Evolutionary conservation across 2,888 invertebrate species (phyloP), one percentile per base, ranked within the genome.

Genomic region (Epiblema foenella): DNA sequence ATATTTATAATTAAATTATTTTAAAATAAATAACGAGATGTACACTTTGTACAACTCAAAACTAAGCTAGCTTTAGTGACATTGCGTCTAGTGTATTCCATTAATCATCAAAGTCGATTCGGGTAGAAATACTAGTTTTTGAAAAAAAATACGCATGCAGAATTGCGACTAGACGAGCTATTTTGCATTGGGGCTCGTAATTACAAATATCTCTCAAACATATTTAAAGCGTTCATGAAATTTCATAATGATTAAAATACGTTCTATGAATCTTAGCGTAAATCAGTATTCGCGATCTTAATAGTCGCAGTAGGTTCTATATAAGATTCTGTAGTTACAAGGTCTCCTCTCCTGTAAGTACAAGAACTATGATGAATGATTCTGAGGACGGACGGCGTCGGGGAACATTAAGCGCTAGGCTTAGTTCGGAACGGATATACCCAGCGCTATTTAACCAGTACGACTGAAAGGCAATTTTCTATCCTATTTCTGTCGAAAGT

Each of bases 391-490:
- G 29, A 54, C 24, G 46, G 59, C 24, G 29, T 59, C 54, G 42
- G 56, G 20, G 39, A 66, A 57, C 65, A 68, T 68, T 57, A 71
- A 54, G 64, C 49, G 52, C 49, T 64, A 57, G 42, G 51, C 64
- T 65, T 66, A 52, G 60, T 64, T 64, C 33, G 15, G 39, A 52
- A 29, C 46, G n/a, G n/a, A 46, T 39, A 39, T 68, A 18, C 51
- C 33, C 15, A 42, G 42, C 58, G 67, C 51, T 70, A 70, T 51
- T 65, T 65, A 52, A n/a, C 58, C 63, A 15, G 49, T 56, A 77
- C 78, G 74, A 74, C 74, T 79, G 76, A 79, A 83, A 83, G 82
- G 85, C 84, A 87, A 86, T 89, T 87, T 85, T 82, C 83, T 82
- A 77, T 80, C 79, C 78, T 78, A 79, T 81, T 80, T 78, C 77